phyloP scores from a whole-genome alignment of 2,888 invertebrate species.

The Cataglyphis livida region DNA sequence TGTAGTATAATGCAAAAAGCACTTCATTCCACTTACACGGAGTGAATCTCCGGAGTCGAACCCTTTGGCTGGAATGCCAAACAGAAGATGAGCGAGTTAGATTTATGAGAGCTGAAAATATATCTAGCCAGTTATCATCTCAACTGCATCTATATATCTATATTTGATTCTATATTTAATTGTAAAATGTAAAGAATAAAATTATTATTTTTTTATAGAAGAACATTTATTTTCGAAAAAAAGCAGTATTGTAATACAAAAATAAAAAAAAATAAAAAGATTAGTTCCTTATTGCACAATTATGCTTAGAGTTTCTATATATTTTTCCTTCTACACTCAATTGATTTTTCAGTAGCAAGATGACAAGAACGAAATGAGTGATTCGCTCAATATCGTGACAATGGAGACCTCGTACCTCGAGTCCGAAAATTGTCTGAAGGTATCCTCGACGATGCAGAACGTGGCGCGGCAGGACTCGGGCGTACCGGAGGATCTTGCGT shows the following conservation, averaged over 20 bases:
- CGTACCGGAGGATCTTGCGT: slow-evolving; percentile 81
- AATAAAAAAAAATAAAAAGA: not conserved
- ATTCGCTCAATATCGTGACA: slow-evolving; percentile 52
- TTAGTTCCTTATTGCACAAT: not conserved
- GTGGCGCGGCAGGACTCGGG: slow-evolving; percentile 83
- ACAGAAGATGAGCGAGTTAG: slow-evolving; percentile 9
- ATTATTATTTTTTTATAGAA: not conserved
- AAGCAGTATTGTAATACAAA: not conserved
- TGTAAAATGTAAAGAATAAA: not conserved
- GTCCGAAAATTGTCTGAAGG: slow-evolving; percentile 69
- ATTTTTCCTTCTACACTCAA: not conserved
- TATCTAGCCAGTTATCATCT: not conserved
- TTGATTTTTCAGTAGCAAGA: slow-evolving; percentile 54
- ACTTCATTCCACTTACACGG: not conserved
- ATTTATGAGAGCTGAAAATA: slow-evolving; percentile 1
- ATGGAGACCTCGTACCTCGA: slow-evolving; percentile 75
- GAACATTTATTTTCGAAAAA: not conserved
- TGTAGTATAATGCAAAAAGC: not conserved
- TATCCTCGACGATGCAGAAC: slow-evolving; percentile 71
- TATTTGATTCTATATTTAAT: not conserved
- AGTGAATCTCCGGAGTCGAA: not conserved
- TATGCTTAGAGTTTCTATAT: not conserved
- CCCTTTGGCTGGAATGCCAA: slow-evolving; percentile 53
- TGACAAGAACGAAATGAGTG: slow-evolving; percentile 63
- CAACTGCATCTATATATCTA: not conserved